Percentiles rank a stretch among this genome's conserved stretches.
phyloP scores from a whole-genome alignment of 2,113 vertebrate species.

The Pseudonaja textilis region DNA sequence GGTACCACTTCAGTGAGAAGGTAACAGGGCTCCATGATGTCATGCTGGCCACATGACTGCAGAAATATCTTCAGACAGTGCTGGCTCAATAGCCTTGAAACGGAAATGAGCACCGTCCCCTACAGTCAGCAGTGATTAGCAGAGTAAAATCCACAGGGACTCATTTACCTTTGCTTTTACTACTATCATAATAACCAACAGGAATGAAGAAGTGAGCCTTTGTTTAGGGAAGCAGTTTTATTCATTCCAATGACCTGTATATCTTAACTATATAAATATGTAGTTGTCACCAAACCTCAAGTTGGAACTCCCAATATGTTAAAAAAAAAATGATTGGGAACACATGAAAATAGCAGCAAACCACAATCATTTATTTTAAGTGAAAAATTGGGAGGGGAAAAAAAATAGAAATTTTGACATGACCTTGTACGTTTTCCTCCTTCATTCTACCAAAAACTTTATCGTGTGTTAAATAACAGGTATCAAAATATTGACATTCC shows the following conservation, averaged over 20 bases:
- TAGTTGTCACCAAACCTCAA: neutral
- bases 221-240: neutral
- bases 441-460: neutral
- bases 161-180: too few relatives aligned
- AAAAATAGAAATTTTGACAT: neutral
- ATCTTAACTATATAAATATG: neutral
- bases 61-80: neutral
- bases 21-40: neutral
- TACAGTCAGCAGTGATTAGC: too few relatives aligned
- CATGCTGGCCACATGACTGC: neutral
- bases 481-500: neutral
- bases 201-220: neutral
- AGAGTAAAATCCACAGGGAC: too few relatives aligned
- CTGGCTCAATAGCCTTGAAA: too few relatives aligned
- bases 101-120: too few relatives aligned
- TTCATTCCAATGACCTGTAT: neutral
- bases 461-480: neutral
- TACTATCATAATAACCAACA: too few relatives aligned
- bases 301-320: neutral
- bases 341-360: neutral
- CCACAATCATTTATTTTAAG: neutral
- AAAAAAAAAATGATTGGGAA: too few relatives aligned
- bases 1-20: neutral
- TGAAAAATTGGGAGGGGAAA: neutral
- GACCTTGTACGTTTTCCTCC: neutral